Base-by-base conservation (phyloP, 2,888 invertebrate species). In the Watsonalla cultraria region DNA sequence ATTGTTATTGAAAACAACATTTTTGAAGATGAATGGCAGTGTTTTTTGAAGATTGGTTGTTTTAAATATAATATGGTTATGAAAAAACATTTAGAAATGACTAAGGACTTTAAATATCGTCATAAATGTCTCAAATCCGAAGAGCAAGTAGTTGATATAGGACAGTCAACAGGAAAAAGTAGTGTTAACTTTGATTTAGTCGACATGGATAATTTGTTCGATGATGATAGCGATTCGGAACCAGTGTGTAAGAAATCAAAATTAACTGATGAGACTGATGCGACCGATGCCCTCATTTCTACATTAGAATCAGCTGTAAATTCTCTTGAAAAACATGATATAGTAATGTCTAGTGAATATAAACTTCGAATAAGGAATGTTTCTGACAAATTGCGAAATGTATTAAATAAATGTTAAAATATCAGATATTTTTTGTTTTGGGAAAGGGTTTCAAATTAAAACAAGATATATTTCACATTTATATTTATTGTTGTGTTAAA, bases 401-500 rank as follows among this genome's bases (percentile, higher is more conserved):
- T 84, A 74, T 61, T 74, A 59, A 61, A 74, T 59, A 81, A 58
- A 75, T 57, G 52, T 52, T 58, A 53, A 62, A 54, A 57, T 68
- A 61, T 24, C 24, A 53, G 34, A 37, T 37, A 37, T 37, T 37
- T 7, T 37, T 37, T 51, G 15, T 55, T 59, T 55, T 51, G 51
- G 45, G 34, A 42, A 42, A 15, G 5, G 24, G 42, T 45, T 11
- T 5, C n/a, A 46, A 70, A 78, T 77, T 78, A 74, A 88, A 89
- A 88, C 82, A 70, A 82, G 69, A 66, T 45, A 61, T 83, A 84
- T 86, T 86, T 86, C 88, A 89, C 90, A 90, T 86, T 89, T 86
- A 90, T 87, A 86, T 89, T 89, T 90, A 90, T 85, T 90, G 86
- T 87, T 88, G 89, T 89, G 87, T 90, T 90, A 89, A 90, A 89